Percentiles rank a stretch among this genome's conserved stretches.
Evolutionary conservation across 2,888 invertebrate genomes (phyloP).

Genomic region (Podabrus alpinus): DNA sequence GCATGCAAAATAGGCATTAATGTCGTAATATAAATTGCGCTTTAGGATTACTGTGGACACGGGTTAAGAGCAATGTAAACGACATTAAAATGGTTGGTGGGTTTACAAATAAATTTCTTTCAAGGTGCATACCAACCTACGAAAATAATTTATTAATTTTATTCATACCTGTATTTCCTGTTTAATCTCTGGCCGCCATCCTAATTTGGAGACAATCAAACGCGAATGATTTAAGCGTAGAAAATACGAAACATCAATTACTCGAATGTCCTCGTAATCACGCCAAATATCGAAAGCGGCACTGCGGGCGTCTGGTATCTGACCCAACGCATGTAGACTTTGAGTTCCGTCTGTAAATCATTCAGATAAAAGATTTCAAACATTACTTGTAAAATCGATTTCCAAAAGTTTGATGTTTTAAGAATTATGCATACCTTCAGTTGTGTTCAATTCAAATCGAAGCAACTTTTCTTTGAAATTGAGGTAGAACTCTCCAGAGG

Average conservation of each 20-base stretch:
- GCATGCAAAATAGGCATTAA: constrained; percentile 20
- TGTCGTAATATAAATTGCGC: constrained; percentile 16
- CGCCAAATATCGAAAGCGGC: constrained; percentile 79
- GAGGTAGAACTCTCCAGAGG: constrained; percentile 64
- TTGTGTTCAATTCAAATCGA: constrained; percentile 71
- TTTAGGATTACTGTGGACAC: constrained; percentile 14
- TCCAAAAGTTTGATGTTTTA: constrained; percentile 33
- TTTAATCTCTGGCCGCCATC: constrained; percentile 79
- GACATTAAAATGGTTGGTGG: constrained; percentile 9
- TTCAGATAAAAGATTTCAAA: constrained; percentile 24
- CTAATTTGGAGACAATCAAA: constrained; percentile 75
- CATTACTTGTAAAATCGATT: constrained; percentile 28
- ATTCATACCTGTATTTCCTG: constrained; percentile 60
- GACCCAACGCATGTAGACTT: constrained; percentile 73
- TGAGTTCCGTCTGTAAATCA: constrained; percentile 63
- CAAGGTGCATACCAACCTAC: background rate
- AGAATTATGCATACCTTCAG: constrained; percentile 58
- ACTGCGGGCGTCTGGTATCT: constrained; percentile 76
- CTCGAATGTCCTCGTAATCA: constrained; percentile 77
- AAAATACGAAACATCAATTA: constrained; percentile 79
- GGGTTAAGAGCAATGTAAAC: constrained; percentile 16
- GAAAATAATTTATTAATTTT: background rate
- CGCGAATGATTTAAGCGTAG: constrained; percentile 83
- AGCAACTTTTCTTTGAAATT: constrained; percentile 63
- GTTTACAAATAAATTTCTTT: constrained; percentile 7